Percentiles rank a stretch among this genome's conserved stretches.
phyloP scores from a whole-genome alignment of 2,888 invertebrate genomes.

The Latrodectus elegans region DNA sequence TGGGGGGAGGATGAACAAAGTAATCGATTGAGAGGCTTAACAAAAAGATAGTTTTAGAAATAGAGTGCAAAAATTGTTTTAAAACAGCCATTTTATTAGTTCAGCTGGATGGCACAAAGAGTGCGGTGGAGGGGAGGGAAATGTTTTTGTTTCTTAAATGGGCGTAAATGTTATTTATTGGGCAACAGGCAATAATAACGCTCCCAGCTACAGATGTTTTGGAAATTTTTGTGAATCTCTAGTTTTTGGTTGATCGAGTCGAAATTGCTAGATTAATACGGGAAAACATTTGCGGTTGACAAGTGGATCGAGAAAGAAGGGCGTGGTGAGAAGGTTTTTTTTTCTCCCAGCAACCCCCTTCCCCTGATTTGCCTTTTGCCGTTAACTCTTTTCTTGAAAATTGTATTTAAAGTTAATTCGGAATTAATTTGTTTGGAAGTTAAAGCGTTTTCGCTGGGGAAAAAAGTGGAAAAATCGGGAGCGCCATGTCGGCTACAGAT shows the following conservation, averaged over 20 bases:
- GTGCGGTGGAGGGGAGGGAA: background rate
- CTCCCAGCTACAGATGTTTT: conserved; percentile 51
- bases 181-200: conserved; percentile 38
- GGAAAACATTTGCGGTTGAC: conserved; percentile 53
- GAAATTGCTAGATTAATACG: conserved; percentile 65
- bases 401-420: conserved; percentile 69
- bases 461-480: conserved; percentile 42
- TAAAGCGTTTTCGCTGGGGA: conserved; percentile 2
- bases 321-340: conserved; percentile 4
- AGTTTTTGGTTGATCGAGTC: conserved; percentile 66
- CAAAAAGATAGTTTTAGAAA: conserved; percentile 54
- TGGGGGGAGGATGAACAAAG: conserved; percentile 8
- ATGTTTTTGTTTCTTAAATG: conserved; percentile 56
- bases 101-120: background rate
- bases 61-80: conserved; percentile 60
- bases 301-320: conserved; percentile 59
- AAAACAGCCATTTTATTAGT: conserved; percentile 60
- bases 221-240: conserved; percentile 66
- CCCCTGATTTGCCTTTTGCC: conserved; percentile 48
- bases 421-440: conserved; percentile 65
- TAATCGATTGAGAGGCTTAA: conserved; percentile 58
- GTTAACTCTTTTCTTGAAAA: conserved; percentile 69
- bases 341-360: conserved; percentile 5
- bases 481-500: conserved; percentile 38
- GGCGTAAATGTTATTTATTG: conserved; percentile 67